phyloP scores from a whole-genome alignment of 2,888 invertebrate species.

The Crossocerus cetratus region DNA sequence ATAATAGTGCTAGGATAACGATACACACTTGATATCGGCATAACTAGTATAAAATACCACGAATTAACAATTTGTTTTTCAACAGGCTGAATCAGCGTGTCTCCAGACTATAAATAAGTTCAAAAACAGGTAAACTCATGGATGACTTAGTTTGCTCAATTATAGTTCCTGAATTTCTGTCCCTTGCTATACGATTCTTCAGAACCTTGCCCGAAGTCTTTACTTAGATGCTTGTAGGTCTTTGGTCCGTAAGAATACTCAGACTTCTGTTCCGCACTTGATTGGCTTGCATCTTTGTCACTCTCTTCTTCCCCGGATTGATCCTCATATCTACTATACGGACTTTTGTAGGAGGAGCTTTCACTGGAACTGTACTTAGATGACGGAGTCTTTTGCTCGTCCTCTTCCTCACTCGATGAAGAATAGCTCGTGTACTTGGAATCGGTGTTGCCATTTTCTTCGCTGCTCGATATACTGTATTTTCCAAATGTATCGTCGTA shows the following conservation, averaged over 20 bases:
- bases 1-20: no score
- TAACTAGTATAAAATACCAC: no score
- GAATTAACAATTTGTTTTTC: no score
- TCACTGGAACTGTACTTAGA: constrained; percentile 37
- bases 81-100: no score
- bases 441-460: constrained; percentile 49
- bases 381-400: constrained; percentile 38
- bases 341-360: constrained; percentile 20
- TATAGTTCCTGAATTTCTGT: no score
- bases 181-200: constrained; percentile 58
- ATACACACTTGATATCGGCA: no score
- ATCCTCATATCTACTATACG: constrained; percentile 37
- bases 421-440: constrained; percentile 48
- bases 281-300: constrained; percentile 54
- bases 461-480: constrained; percentile 47
- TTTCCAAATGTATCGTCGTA: constrained; percentile 67
- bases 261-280: constrained; percentile 46
- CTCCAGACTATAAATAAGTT: no score
- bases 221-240: constrained; percentile 49
- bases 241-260: constrained; percentile 28
- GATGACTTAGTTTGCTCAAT: no score
- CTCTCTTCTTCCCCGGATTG: constrained; percentile 57
- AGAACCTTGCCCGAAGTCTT: constrained; percentile 64
- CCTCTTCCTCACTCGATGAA: constrained; percentile 45
- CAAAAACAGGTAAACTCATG: no score